Base-by-base conservation (phyloP, 2,888 invertebrate species). In the Anagyrus pseudococci region DNA sequence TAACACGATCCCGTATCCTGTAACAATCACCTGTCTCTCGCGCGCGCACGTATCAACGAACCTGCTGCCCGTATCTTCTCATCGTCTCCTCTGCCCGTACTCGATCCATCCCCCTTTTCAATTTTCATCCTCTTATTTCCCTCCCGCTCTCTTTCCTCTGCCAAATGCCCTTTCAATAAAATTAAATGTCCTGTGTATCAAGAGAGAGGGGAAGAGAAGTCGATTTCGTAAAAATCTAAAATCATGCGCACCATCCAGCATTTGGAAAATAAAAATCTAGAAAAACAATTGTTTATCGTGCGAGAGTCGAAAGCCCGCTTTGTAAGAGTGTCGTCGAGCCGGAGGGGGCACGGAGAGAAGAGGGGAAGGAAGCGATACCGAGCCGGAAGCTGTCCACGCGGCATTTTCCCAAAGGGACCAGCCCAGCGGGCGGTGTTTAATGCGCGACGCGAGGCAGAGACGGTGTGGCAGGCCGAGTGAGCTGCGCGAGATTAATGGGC, bases 331-430 rank as follows among this genome's bases (percentile, higher is more conserved):
- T 43, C n/a, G n/a, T n/a, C n/a, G n/a, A n/a, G n/a, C n/a, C n/a
- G n/a, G n/a, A n/a, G n/a, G n/a, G n/a, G n/a, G n/a, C 54, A 29
- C 25, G 46, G 49, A n/a, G 26, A 26, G 23, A 56, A 59, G 56
- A 56, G 70, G 67, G 75, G 76, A 75, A 78, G 78, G 77, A 79
- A 78, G 78, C 77, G 77, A 76, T 75, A 73, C 72, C 71, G 70
- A 71, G 74, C 76, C 76, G 78, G 79, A 79, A 79, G 78, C 75
- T 78, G 78, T 77, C 77, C 75, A 72, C 71, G 72, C 74, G 73
- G 74, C 67, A 74, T 76, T 77, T 77, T 46, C 13, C 23, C 23
- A 15, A 43, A 13, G 4, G 22, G 13, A 26, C 15, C 50, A 63
- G 58, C 60, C 61, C 29, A 58, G 63, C 46, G 59, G 60, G 59